Base-by-base conservation (phyloP, 2,113 vertebrate species). In the Acrocephalus kingi region DNA sequence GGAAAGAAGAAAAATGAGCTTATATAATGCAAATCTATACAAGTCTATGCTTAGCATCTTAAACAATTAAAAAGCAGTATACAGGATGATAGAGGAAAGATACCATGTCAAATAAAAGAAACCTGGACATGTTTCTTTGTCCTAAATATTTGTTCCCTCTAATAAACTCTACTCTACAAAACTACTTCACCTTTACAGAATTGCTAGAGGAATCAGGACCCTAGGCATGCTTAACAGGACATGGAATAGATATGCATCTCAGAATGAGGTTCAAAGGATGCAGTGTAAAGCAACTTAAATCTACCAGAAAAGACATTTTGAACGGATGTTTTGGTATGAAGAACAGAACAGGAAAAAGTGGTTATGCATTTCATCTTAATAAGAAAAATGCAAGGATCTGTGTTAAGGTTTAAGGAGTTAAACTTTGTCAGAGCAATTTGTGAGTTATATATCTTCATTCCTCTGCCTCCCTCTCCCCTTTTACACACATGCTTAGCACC, bases 1-100 rank as follows among this genome's bases (percentile, higher is more conserved):
- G n/a, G 67, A 93, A 81, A 95, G 79, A 89, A 90, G 91, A 93
- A 93, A 95, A 96, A 96, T 88, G 81, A 94, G 66, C 58, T 92
- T 89, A 74, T 87, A 78, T 75, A 92, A 93, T 71, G 58, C 80
- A 96, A 96, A 94, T 77, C 67, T 89, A 43, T 81, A 93, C 46
- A 89, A 56, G 14, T 52, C 51, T 79, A 49, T 87, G 63, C 48
- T 84, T 82, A 63, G 62, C 62, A 88, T 76, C 68, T 92, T 69
- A 63, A 94, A 41, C 24, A 88, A 92, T 95, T 95, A 72, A 39
- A 86, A 91, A n/a, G 13, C 16, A 30, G 24, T 46, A 54, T 55
- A 63, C 19, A 84, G 52, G 76, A 75, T 63, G 13, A 48, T 33
- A 75, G 33, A 54, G n/a, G 33, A 73, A 91, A 67, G 35, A 46